Base-by-base conservation (phyloP, 2,797 vertebrate genomes). In the Arnoldichthys spilopterus region DNA sequence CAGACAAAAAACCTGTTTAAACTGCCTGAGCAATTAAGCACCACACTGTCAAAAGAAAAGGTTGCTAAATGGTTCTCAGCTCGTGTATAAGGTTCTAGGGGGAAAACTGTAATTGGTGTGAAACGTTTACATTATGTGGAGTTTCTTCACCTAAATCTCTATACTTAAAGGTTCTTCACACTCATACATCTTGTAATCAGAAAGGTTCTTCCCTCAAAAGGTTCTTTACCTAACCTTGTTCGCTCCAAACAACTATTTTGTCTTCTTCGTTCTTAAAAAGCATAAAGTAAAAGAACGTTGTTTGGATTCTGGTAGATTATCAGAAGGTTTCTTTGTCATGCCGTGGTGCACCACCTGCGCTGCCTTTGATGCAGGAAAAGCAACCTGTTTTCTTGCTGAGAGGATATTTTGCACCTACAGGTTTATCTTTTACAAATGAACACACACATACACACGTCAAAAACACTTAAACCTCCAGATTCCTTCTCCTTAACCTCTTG, bases 381-480 rank as follows among this genome's bases (percentile, higher is more conserved):
- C 4, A 24, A 59, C 26, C 20, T 15, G 9, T 22, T 63, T 70
- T 75, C 13, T 51, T 62, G 26, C 37, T 32, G 13, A 45, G 45
- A 4, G 28, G 45, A 40, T 63, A 13, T 71, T 61, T 70, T 34
- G 8, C 6, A 61, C 53, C 16, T 54, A 45, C 20, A 80, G 6
- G 12, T 66, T 53, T 53, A 53, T 64, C 4, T 59, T 61, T 30
- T 11, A 20, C 26, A 76, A 37, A 5, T 16, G 12, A 22, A 40
- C 61, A n/a, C 34, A 40, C 32, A 12, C 8, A 64, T 3, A 63
- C 58, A 16, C 34, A 56, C 47, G 43, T 47, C 58, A 43, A 37
- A 37, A 82, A 84, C 70, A 83, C 84, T 81, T 87, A 85, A 85
- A 75, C 67, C 11, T 83, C 84, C 80, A 83, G 78, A 83, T 86